Conservation (phyloP, 2,113 vertebrate genomes). For the Ariopsis seemanni region DNA sequence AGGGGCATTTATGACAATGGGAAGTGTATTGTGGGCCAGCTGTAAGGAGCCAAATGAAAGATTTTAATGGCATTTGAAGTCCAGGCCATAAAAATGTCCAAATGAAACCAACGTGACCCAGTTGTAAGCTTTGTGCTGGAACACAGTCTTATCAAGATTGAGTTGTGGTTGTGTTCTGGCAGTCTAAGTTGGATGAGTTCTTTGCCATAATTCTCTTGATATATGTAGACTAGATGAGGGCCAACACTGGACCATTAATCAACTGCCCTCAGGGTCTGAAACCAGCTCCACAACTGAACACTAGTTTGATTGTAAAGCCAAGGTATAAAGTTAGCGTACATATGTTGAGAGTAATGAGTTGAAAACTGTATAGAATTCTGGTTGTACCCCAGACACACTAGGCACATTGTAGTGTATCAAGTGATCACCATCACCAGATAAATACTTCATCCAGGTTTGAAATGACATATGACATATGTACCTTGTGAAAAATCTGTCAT, state of each 20-base stretch:
- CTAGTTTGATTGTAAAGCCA: background rate
- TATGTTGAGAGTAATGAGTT: background rate
- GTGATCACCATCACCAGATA: background rate
- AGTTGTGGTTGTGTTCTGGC: background rate
- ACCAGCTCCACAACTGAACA: background rate
- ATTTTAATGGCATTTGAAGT: background rate
- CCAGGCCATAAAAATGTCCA: background rate
- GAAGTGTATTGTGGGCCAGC: background rate
- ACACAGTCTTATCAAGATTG: background rate
- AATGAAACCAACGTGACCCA: background rate
- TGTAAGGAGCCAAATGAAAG: background rate
- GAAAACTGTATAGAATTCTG: background rate
- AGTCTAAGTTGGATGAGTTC: background rate
- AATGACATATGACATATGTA: background rate
- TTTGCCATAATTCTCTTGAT: background rate
- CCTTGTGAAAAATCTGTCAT: background rate
- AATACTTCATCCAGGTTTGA: background rate
- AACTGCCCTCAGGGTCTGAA: background rate
- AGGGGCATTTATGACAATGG: background rate
- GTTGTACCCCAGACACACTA: background rate
- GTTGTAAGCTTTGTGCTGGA: background rate
- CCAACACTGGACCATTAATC: background rate
- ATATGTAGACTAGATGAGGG: background rate
- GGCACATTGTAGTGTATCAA: background rate
- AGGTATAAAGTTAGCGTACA: background rate